A percentile compares a stretch with the other conserved stretches of the same genome.
phyloP scores from a whole-genome alignment of 2,888 invertebrate species.

The Pterostichus niger region DNA sequence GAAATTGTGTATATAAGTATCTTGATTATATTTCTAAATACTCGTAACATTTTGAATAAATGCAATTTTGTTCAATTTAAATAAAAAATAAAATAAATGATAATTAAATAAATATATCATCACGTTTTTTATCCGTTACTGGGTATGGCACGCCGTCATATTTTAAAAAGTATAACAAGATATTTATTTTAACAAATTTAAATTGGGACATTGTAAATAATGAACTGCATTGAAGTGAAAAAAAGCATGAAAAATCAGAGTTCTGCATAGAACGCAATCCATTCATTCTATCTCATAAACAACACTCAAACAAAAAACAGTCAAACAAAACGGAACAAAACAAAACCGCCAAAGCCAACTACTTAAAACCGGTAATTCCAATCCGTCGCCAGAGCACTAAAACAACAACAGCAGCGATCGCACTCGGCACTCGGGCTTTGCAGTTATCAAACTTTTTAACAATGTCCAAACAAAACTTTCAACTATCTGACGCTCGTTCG shows the following conservation, averaged over 20 bases:
- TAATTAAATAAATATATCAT: too few relatives aligned
- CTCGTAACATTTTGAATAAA: too few relatives aligned
- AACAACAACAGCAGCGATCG: slow-evolving; percentile 52
- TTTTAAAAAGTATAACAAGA: too few relatives aligned
- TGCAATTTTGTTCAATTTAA: too few relatives aligned
- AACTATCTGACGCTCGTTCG: slow-evolving; percentile 52
- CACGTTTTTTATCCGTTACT: too few relatives aligned
- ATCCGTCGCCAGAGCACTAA: slow-evolving; percentile 47
- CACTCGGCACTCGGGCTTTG: slow-evolving; percentile 57
- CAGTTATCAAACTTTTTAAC: slow-evolving; percentile 64
- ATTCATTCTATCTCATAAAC: slow-evolving; percentile 47
- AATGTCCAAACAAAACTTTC: slow-evolving; percentile 64
- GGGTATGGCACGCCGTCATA: too few relatives aligned
- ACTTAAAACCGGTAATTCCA: slow-evolving; percentile 60
- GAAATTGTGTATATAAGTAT: not conserved
- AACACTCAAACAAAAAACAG: slow-evolving; percentile 44
- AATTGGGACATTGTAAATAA: not conserved
- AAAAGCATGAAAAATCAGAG: slow-evolving; percentile 33
- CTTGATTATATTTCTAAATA: too few relatives aligned
- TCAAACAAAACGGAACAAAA: slow-evolving; percentile 43
- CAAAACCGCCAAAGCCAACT: slow-evolving; percentile 55
- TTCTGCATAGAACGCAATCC: slow-evolving; percentile 34
- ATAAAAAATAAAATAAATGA: too few relatives aligned
- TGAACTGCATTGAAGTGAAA: not conserved
- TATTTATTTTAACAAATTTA: too few relatives aligned